A percentile compares a stretch with the other conserved stretches of the same genome.
These are phyloP conservation scores for Semaprochilodus insignis DNA, from an alignment of 2,797 vertebrate genomes.

Conservation along the genomic window DNA sequence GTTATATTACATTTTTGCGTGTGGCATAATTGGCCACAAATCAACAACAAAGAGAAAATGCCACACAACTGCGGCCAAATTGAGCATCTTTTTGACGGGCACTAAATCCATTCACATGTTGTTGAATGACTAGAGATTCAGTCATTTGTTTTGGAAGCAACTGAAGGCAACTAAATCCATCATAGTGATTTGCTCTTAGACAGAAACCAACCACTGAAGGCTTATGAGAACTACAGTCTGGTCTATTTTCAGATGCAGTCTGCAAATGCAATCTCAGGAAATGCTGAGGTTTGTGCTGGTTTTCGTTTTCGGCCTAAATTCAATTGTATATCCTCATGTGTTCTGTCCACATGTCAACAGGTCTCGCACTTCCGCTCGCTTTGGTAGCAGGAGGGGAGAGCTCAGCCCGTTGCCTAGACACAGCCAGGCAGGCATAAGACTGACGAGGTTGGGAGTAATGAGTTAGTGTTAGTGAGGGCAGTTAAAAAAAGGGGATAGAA, in stretches of 20 bases:
- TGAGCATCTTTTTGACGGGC: not conserved
- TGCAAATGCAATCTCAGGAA: constrained; percentile 27
- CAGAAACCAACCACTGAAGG: not conserved
- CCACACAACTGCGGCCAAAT: constrained; percentile 1
- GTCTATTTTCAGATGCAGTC: constrained; percentile 26
- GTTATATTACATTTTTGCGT: not conserved
- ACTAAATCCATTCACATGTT: not conserved
- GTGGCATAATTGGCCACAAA: not conserved
- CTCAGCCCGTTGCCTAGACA: constrained; percentile 36
- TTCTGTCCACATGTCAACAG: constrained; percentile 45
- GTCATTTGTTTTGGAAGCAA: constrained; percentile 4
- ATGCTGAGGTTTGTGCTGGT: not conserved
- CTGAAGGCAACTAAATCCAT: constrained; percentile 14
- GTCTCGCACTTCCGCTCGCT: constrained; percentile 32
- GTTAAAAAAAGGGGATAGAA: constrained; percentile 35
- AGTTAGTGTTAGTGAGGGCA: constrained; percentile 52
- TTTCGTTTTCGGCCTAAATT: constrained; percentile 43
- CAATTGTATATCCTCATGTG: constrained; percentile 36
- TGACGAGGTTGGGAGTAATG: constrained; percentile 51
- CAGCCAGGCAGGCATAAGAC: constrained; percentile 19
- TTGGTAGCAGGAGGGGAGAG: constrained; percentile 35
- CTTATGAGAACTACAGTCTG: constrained; percentile 3
- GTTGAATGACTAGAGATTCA: not conserved
- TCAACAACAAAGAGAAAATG: not conserved
- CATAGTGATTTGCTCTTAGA: constrained; percentile 8